Evolutionary conservation across 2,113 vertebrate genomes (phyloP).

Genomic region (Cnemophilus loriae): DNA sequence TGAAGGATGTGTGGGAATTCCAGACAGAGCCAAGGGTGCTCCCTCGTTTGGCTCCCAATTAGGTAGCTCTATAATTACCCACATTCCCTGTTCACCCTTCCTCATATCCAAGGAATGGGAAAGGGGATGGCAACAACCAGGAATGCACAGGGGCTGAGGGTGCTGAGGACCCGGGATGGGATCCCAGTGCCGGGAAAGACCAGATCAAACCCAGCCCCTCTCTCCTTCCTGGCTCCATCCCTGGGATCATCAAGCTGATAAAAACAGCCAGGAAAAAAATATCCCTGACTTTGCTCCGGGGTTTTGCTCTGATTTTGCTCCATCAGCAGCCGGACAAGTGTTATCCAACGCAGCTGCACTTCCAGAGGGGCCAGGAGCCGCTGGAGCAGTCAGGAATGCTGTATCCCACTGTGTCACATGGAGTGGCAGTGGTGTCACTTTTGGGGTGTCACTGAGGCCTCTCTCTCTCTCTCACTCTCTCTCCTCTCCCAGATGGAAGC

Average conservation of each 20-base stretch:
- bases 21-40: neutral
- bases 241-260: neutral
- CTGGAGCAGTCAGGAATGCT: fast-evolving
- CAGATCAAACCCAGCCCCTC: no score
- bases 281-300: neutral
- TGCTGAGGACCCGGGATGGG: fast-evolving
- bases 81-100: neutral
- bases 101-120: neutral
- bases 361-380: fast-evolving
- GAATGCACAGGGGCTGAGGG: neutral
- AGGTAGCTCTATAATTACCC: neutral
- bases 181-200: fast-evolving
- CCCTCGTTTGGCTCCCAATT: neutral
- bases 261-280: neutral
- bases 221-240: neutral
- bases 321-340: fast-evolving
- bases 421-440: fast-evolving
- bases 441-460: neutral
- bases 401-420: fast-evolving
- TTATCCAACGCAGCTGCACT: neutral
- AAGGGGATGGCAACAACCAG: neutral
- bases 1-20: neutral
- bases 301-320: neutral
- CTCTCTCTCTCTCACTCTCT: neutral
- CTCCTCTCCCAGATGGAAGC: constrained; percentile 85